Conservation (phyloP, 2,113 vertebrate genomes). For the Ammodytes dubius region DNA sequence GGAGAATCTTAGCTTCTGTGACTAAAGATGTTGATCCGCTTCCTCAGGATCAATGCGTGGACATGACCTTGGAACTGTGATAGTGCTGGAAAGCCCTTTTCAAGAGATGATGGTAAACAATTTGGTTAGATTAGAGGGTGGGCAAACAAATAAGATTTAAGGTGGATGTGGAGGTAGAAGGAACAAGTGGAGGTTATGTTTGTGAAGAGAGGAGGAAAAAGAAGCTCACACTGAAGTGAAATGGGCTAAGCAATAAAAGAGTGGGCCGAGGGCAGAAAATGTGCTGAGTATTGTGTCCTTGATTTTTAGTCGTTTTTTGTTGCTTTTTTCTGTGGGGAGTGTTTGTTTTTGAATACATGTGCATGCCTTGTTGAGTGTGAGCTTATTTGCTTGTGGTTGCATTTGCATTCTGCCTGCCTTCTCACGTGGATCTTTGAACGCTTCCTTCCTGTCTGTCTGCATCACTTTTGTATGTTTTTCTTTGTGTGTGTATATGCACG, state of each 20-base stretch:
- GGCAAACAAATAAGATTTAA: conserved; percentile 10
- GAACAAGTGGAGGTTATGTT: conserved; percentile 7
- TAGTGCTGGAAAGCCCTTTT: conserved; percentile 47
- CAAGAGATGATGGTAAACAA: conserved; percentile 30
- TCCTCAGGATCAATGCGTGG: conserved; percentile 35
- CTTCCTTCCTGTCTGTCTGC: conserved; percentile 19
- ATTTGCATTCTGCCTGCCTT: conserved; percentile 48
- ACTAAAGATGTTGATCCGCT: conserved; percentile 46
- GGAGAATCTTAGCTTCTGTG: conserved; percentile 24
- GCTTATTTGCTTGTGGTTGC: conserved; percentile 43
- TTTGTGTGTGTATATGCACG: neutral
- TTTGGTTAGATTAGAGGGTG: conserved; percentile 11
- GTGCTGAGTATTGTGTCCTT: conserved; percentile 44
- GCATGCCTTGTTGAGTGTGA: conserved; percentile 15
- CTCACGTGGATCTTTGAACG: conserved; percentile 36
- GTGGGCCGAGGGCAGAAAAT: conserved; percentile 33
- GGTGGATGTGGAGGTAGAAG: neutral
- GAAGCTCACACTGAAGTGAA: conserved; percentile 1
- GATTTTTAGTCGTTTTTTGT: neutral
- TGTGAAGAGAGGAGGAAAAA: neutral
- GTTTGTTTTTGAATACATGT: conserved; percentile 24
- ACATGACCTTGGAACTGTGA: conserved; percentile 33
- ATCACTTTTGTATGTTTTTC: conserved; percentile 11
- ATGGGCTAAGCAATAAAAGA: conserved; percentile 16
- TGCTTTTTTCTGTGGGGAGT: neutral